Percentiles rank a stretch among this genome's conserved stretches.
Evolutionary conservation across 2,888 invertebrate species (phyloP).

Genomic region (Drosophila borborema): DNA sequence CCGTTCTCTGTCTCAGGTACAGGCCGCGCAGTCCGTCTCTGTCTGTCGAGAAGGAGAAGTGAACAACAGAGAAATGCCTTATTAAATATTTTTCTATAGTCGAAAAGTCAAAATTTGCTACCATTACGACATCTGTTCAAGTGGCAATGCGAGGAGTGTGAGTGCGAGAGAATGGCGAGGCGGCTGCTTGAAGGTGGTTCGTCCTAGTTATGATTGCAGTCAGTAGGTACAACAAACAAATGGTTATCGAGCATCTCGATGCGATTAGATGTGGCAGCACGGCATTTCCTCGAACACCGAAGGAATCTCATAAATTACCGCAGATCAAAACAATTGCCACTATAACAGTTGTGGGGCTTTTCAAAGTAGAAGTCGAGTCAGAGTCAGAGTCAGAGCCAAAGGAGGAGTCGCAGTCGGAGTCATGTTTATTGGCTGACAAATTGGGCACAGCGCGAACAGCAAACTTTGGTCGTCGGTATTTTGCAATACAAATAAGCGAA

Average conservation of each 20-base stretch:
- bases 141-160: slow-evolving; percentile 47
- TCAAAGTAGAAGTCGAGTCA: not conserved
- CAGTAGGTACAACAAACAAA: slow-evolving; percentile 55
- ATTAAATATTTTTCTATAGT: slow-evolving; percentile 77
- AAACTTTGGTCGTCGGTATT: slow-evolving; percentile 73
- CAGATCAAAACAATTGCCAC: slow-evolving; percentile 76
- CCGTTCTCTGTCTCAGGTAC: slow-evolving; percentile 41
- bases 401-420: not conserved
- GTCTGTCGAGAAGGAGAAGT: slow-evolving; percentile 1
- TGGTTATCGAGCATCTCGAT: slow-evolving; percentile 44
- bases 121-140: slow-evolving; percentile 79
- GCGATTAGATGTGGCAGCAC: slow-evolving; percentile 60
- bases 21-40: slow-evolving; percentile 8
- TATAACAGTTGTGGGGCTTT: slow-evolving; percentile 18
- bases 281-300: slow-evolving; percentile 32
- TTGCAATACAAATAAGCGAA: slow-evolving; percentile 84
- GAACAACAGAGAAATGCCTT: slow-evolving; percentile 54
- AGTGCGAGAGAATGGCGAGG: slow-evolving; percentile 21
- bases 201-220: slow-evolving; percentile 54
- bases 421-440: slow-evolving; percentile 82
- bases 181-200: slow-evolving; percentile 53
- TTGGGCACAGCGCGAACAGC: slow-evolving; percentile 58
- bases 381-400: not conserved
- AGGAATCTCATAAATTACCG: slow-evolving; percentile 59
- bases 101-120: slow-evolving; percentile 55